A percentile compares a stretch with the other conserved stretches of the same genome.
These are phyloP conservation scores for Corbicula japonica DNA, from an alignment of 2,888 invertebrate species.

Conservation along the genomic window DNA sequence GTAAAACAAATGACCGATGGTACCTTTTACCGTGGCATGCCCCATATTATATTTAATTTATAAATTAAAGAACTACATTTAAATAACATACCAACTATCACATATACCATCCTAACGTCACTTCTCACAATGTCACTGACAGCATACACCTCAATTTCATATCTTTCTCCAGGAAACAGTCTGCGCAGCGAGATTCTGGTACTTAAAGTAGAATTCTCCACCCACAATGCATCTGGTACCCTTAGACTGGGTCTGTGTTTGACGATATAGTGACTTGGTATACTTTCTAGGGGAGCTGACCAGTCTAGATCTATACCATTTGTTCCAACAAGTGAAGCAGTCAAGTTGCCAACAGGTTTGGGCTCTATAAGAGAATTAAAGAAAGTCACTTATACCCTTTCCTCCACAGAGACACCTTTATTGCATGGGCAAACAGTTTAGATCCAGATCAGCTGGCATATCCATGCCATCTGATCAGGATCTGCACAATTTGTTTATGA, in stretches of 20 bases:
- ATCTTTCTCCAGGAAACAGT: constrained; percentile 77
- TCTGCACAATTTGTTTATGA: too few species aligned
- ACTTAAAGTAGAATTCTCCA: constrained; percentile 59
- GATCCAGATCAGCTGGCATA: too few species aligned
- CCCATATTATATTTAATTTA: too few species aligned
- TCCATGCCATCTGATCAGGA: too few species aligned
- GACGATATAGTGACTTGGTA: constrained; percentile 68
- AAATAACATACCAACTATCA: constrained; percentile 35
- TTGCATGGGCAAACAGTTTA: too few species aligned
- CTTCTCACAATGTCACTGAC: constrained; percentile 71
- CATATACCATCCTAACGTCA: constrained; percentile 31
- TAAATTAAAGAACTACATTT: too few species aligned
- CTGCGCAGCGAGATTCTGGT: constrained; percentile 57
- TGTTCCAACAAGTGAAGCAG: constrained; percentile 42
- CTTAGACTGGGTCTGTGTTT: constrained; percentile 71
- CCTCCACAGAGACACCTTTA: too few species aligned
- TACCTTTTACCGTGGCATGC: too few species aligned
- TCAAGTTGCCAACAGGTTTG: constrained; percentile 67
- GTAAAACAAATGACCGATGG: too few species aligned
- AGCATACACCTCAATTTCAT: constrained; percentile 74
- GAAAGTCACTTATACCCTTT: too few species aligned
- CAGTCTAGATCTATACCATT: constrained; percentile 68
- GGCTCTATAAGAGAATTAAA: constrained; percentile 63
- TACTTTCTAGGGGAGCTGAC: constrained; percentile 65
- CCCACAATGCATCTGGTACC: constrained; percentile 58